Evolutionary conservation across 2,888 invertebrate genomes (phyloP).

Genomic region (Iphiclides podalirius): DNA sequence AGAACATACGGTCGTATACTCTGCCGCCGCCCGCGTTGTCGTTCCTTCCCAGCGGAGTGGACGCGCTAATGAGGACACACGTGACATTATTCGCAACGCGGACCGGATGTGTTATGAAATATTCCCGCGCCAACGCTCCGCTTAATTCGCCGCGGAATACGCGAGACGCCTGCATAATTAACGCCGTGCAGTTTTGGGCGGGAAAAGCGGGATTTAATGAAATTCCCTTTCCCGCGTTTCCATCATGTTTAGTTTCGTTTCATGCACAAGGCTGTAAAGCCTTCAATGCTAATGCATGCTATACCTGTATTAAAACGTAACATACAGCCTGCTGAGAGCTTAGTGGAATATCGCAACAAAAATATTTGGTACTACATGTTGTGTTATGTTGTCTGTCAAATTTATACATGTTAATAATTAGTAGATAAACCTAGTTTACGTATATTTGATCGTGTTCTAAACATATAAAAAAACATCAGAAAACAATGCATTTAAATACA

Average conservation of each 20-base stretch:
- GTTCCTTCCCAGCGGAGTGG: constrained; percentile 9
- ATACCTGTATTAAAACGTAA: no score
- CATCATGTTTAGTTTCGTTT: not conserved
- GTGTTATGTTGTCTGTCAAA: no score
- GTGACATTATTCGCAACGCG: constrained; percentile 13
- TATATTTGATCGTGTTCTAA: no score
- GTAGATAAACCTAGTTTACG: no score
- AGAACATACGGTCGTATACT: constrained; percentile 13
- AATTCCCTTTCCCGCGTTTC: not conserved
- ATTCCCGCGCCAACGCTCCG: constrained; percentile 5
- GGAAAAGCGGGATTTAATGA: constrained; percentile 1
- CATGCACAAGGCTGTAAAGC: no score
- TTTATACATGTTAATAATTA: no score
- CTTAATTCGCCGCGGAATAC: constrained; percentile 4
- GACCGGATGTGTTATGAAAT: constrained; percentile 7
- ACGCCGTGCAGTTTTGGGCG: not conserved
- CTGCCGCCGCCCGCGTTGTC: not conserved
- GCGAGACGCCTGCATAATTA: constrained; percentile 9
- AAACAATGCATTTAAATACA: no score
- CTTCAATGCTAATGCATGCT: no score
- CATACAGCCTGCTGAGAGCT: no score
- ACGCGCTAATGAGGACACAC: constrained; percentile 20
- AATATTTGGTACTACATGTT: no score
- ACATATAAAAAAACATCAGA: no score
- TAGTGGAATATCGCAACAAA: no score